These are phyloP conservation scores for Potamilus streckersoni DNA, from an alignment of 1,140 invertebrate genomes.

Conservation along the genomic window DNA sequence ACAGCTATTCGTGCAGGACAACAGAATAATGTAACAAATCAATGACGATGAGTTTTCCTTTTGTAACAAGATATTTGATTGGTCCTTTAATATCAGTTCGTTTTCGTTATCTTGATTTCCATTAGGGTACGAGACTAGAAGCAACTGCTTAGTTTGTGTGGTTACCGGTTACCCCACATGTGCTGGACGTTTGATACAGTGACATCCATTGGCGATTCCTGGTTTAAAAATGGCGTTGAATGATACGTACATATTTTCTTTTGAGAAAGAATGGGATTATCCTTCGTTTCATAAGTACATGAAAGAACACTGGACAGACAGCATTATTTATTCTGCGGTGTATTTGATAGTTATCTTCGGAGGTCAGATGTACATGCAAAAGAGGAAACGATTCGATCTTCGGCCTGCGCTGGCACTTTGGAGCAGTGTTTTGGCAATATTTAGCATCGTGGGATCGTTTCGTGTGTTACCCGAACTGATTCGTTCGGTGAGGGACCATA, in stretches of 20 bases:
- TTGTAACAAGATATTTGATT: too few species aligned
- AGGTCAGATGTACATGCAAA: conserved; percentile 92
- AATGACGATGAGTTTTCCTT: too few species aligned
- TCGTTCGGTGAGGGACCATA: conserved; percentile 85
- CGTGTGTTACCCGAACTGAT: conserved; percentile 77
- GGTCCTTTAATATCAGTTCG: too few species aligned
- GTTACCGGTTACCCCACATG: too few species aligned
- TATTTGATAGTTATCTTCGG: conserved; percentile 96
- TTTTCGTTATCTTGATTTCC: too few species aligned
- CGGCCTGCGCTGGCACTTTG: conserved; percentile 86
- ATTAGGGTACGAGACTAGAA: too few species aligned
- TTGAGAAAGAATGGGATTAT: conserved; percentile 93
- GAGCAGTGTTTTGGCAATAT: conserved; percentile 91
- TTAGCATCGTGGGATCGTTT: conserved; percentile 91
- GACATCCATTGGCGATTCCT: too few species aligned
- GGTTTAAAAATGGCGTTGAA: conserved; percentile 1
- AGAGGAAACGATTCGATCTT: conserved; percentile 87
- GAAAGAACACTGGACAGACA: conserved; percentile 93
- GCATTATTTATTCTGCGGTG: conserved; percentile 81
- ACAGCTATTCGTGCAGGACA: too few species aligned
- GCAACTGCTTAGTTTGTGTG: too few species aligned
- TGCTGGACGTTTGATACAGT: too few species aligned
- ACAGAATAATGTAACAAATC: too few species aligned
- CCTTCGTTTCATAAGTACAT: conserved; percentile 91
- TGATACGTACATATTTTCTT: conserved; percentile 86